These are phyloP conservation scores for Sitophilus oryzae DNA, from an alignment of 1,140 invertebrate genomes.

Conservation along the genomic window DNA sequence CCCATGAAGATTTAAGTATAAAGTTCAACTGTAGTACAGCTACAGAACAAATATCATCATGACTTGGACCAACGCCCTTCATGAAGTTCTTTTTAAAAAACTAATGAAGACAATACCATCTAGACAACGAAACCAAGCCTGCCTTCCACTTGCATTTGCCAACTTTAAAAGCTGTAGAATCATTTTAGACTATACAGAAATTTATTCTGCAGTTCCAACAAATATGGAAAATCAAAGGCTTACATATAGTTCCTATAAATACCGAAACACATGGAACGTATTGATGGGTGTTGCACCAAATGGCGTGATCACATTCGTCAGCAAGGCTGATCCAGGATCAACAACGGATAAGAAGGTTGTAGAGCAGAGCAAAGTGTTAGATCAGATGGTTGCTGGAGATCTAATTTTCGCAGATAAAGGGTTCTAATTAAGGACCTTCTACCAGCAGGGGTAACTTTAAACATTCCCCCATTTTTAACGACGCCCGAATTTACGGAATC, in stretches of 20 bases:
- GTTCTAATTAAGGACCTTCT: conserved; percentile 27
- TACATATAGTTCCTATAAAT: conserved; percentile 26
- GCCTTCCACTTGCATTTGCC: conserved; percentile 24
- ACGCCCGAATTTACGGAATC: conserved; percentile 21
- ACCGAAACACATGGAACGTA: conserved; percentile 22
- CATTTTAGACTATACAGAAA: conserved; percentile 28
- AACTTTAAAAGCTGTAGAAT: conserved; percentile 29
- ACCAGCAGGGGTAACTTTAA: conserved; percentile 25
- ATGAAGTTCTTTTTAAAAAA: conserved; percentile 27
- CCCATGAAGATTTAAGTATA: too few relatives aligned
- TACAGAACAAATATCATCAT: conserved; percentile 28
- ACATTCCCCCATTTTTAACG: conserved; percentile 29
- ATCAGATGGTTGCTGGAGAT: conserved; percentile 19
- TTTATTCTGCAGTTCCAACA: conserved; percentile 17
- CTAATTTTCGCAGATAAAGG: conserved; percentile 30
- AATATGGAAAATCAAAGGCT: conserved; percentile 21
- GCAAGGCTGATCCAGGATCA: conserved; percentile 24
- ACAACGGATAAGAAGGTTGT: conserved; percentile 32
- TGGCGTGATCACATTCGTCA: conserved; percentile 27
- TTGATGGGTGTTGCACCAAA: conserved; percentile 30
- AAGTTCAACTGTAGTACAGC: conserved; percentile 19
- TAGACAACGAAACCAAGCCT: conserved; percentile 19
- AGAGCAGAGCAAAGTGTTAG: conserved; percentile 5
- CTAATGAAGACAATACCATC: conserved; percentile 27
- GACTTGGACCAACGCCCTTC: conserved; percentile 29